phyloP scores from a whole-genome alignment of 2,797 vertebrate species.

The Sebastes ruberrimus region DNA sequence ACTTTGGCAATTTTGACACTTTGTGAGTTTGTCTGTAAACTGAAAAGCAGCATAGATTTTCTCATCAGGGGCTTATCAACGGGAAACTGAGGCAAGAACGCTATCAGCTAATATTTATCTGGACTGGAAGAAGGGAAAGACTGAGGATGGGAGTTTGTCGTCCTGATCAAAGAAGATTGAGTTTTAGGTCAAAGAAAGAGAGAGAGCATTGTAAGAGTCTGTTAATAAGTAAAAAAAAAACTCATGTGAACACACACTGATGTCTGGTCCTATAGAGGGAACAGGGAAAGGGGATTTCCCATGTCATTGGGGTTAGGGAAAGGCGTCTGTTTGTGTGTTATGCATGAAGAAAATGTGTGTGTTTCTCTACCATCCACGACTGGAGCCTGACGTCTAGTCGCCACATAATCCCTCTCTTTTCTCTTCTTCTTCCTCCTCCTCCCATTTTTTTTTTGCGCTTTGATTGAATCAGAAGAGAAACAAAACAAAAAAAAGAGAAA shows the following conservation, averaged over 20 bases:
- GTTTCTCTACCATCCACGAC: conserved; percentile 1
- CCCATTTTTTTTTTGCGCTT: not conserved
- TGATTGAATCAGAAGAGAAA: conserved; percentile 22
- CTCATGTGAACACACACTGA: conserved; percentile 10
- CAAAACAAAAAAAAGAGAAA: not conserved
- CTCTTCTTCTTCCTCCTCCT: conserved; percentile 19
- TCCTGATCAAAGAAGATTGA: conserved; percentile 63
- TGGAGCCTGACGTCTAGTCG: conserved; percentile 30
- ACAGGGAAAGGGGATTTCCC: conserved; percentile 58
- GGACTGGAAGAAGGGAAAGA: conserved; percentile 39
- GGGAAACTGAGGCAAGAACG: conserved; percentile 33
- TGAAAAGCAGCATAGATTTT: conserved; percentile 68
- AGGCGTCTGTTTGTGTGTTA: conserved; percentile 58
- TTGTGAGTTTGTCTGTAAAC: conserved; percentile 19
- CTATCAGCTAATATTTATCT: conserved; percentile 42
- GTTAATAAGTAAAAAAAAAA: conserved; percentile 56
- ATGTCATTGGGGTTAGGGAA: conserved; percentile 45
- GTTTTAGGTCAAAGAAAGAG: conserved; percentile 18
- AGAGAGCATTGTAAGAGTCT: conserved; percentile 41
- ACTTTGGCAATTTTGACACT: conserved; percentile 15
- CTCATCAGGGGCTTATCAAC: conserved; percentile 66
- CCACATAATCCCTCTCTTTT: conserved; percentile 45
- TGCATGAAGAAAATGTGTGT: conserved; percentile 42
- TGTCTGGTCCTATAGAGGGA: conserved; percentile 19
- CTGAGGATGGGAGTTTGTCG: conserved; percentile 3